Evolutionary conservation across 2,797 vertebrate species (phyloP), one percentile per base, ranked within the genome.

Genomic region (Amphiprion clarkii): DNA sequence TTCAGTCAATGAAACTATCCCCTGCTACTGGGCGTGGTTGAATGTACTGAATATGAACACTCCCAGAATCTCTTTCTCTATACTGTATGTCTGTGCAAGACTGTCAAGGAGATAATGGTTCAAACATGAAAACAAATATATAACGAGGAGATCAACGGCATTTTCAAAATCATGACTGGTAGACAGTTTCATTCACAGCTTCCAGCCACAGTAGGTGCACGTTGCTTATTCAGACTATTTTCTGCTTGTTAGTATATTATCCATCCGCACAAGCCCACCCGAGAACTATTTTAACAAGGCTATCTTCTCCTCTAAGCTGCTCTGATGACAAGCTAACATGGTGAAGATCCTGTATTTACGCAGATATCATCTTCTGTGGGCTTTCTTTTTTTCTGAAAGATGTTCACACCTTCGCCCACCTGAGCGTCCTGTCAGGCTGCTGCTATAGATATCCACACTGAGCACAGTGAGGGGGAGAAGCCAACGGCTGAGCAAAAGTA

Each of bases 371-470:
- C 56, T 67, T 76, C 72, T 60, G 51, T 52, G 40, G 6, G 40
- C 61, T 79, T 58, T 71, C 63, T 44, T 11, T 44, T 68, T 21
- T 3, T 0, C 48, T 67, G 59, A 87, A 76, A 77, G 79, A 91
- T 85, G 81, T 90, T 94, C 90, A 87, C 92, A 86, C 90, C 80
- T 88, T 93, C 91, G 71, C 93, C 92, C 90, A 93, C 85, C 91
- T 89, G 83, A 91, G 79, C 82, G 89, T 92, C 89, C 89, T 93
- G 91, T 91, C 90, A 90, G 85, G 82, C 86, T 89, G 92, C 92
- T 93, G 91, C 94, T 94, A 94, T 93, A 95, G 92, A 94, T 94
- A 95, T 90, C 90, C 71, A 68, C 62, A 8, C 58, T 27, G 31
- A 81, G 68, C 68, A 29, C 78, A 76, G 82, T 44, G 53, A 84